Conservation (phyloP, 2,888 invertebrate genomes). For the Koerneria pararmatus region DNA sequence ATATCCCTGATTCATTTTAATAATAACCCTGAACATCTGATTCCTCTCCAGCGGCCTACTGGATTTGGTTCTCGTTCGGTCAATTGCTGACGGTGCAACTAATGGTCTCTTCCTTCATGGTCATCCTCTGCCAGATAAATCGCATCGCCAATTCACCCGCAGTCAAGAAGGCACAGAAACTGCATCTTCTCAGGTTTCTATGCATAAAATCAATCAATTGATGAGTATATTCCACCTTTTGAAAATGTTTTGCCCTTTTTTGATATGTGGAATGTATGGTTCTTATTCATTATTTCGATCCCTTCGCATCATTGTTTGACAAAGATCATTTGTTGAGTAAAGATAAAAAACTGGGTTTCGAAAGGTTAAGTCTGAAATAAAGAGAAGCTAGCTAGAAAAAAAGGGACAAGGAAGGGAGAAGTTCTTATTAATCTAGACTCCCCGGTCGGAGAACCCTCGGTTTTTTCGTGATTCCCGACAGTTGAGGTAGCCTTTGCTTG, state of each 20-base stretch:
- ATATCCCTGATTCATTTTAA: no score
- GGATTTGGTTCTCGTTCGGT: slow-evolving; percentile 46
- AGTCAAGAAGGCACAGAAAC: slow-evolving; percentile 31
- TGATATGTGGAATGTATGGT: no score
- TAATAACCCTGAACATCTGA: not conserved
- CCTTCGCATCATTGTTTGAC: no score
- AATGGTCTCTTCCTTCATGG: slow-evolving; percentile 39
- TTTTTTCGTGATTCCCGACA: not conserved
- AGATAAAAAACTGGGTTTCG: not conserved
- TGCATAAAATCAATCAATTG: not conserved
- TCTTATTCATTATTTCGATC: no score
- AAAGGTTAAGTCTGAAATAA: not conserved
- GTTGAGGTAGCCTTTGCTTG: not conserved
- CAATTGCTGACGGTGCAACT: slow-evolving; percentile 42
- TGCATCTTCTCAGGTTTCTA: slow-evolving; percentile 32
- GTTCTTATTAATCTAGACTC: not conserved
- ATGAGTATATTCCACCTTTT: not conserved
- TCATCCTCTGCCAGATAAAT: slow-evolving; percentile 37
- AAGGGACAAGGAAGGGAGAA: not conserved
- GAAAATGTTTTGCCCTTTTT: not conserved
- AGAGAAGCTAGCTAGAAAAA: not conserved
- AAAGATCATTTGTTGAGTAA: not conserved
- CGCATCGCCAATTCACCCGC: slow-evolving; percentile 38
- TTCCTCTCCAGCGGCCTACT: slow-evolving; percentile 38
- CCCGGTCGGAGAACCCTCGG: not conserved